These are phyloP conservation scores for Eilema caniola DNA, from an alignment of 2,888 invertebrate genomes.

Conservation along the genomic window DNA sequence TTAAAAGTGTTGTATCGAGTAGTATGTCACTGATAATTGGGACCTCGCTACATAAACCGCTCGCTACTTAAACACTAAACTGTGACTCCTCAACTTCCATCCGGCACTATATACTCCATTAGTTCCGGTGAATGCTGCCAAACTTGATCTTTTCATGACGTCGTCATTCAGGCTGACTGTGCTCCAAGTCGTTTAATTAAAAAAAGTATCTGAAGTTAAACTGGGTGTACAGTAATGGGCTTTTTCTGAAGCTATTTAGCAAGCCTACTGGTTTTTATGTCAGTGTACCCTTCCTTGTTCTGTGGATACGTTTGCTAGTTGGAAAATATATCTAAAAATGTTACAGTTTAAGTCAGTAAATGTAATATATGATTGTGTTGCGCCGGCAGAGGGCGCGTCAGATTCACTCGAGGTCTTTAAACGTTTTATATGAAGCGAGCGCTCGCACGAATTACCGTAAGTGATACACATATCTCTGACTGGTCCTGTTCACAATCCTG, in stretches of 20 bases:
- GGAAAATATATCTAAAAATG: background rate
- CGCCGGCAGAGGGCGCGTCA: background rate
- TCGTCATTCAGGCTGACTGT: background rate
- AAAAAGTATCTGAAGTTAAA: conserved; percentile 2
- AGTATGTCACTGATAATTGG: background rate
- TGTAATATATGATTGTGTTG: background rate
- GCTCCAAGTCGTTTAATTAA: conserved; percentile 8
- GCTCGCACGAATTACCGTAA: background rate
- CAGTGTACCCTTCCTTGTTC: background rate
- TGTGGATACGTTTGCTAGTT: background rate
- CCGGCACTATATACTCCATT: conserved; percentile 31
- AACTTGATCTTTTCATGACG: conserved; percentile 9
- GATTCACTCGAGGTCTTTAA: background rate
- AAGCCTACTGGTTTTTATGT: background rate
- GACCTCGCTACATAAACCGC: background rate
- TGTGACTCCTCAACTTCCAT: conserved; percentile 12
- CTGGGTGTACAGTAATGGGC: background rate
- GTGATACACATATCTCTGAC: background rate
- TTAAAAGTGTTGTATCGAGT: background rate
- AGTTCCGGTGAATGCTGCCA: conserved; percentile 20
- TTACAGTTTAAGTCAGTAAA: too few species aligned
- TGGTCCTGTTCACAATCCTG: background rate
- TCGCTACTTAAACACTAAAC: background rate
- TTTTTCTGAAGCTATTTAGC: background rate
- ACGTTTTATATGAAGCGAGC: background rate